Evolutionary conservation across 2,113 vertebrate species (phyloP), one percentile per base, ranked within the genome.

Genomic region (Delphinus delphis): DNA sequence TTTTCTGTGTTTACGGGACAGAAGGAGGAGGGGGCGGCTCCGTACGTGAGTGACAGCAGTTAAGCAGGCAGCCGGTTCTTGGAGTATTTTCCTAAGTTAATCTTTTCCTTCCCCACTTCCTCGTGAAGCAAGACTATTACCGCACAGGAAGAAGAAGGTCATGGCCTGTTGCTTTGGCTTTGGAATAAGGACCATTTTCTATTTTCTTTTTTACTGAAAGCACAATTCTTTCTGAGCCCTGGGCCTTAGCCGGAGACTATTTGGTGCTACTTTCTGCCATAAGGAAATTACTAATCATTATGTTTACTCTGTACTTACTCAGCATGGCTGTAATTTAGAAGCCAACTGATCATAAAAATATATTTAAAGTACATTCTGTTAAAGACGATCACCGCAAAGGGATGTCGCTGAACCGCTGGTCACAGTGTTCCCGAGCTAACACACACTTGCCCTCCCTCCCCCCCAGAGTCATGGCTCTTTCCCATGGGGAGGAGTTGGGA

Each of bases 281-380:
- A 96, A 96, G 88, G 76, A 98, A 98, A 95, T 97, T 95, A 77
- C 63, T 98, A 97, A 98, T 98, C 80, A 89, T 74, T 74, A 95
- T 13, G 79, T 97, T 98, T 94, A 71, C 71, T 38, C 94, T 67
- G 82, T 82, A 63, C 25, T 97, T 97, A 8, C 76, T 95, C 84
- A 58, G 94, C 44, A 90, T n/a, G 31, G 38, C 58, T 97, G n/a
- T 96, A 97, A 96, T 98, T 98, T 96, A 92, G 94, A 98, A 96
- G 79, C 80, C 88, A 77, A 55, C 47, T 62, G 44, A 47, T 96
- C 62, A 80, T 94, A 65, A 89, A 89, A 95, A 81, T 92, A 80
- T 25, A 95, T 50, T 58, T 60, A 93, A 96, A 96, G 94, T 77
- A 82, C 36, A 90, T 80, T 96, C 96, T 73, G 31, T 90, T 84